Percentiles rank a stretch among this genome's conserved stretches.
phyloP scores from a whole-genome alignment of 2,113 vertebrate species.

The Hippopotamus amphibius region DNA sequence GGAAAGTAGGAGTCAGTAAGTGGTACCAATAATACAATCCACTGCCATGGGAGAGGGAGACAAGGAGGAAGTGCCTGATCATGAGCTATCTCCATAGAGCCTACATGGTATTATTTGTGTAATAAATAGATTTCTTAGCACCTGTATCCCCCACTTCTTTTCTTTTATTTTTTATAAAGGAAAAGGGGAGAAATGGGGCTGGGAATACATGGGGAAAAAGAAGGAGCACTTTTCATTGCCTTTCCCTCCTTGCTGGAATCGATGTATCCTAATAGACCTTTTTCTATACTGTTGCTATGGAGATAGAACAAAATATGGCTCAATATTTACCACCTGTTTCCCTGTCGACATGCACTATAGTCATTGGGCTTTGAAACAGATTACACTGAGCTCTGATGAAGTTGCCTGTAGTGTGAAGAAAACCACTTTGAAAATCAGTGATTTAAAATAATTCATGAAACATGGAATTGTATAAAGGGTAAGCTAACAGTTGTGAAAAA shows the following conservation, averaged over 20 bases:
- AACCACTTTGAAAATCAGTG: background rate
- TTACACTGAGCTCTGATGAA: background rate
- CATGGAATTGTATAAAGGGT: background rate
- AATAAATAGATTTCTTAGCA: background rate
- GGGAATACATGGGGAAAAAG: background rate
- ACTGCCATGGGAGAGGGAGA: background rate
- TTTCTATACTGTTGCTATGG: constrained; percentile 69
- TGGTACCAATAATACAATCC: background rate
- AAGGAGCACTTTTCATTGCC: background rate
- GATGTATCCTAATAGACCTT: constrained; percentile 2
- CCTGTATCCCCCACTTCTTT: background rate
- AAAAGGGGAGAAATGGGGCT: background rate
- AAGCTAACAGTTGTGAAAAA: background rate
- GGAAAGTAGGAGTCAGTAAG: background rate
- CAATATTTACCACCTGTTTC: constrained; percentile 69
- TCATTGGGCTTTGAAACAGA: constrained; percentile 23
- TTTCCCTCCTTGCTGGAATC: constrained; percentile 44
- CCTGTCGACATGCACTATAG: constrained; percentile 36
- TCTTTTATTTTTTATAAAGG: background rate
- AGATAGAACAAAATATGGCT: constrained; percentile 60
- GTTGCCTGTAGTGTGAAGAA: background rate
- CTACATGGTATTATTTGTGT: background rate
- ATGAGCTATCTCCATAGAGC: background rate
- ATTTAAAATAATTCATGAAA: background rate
- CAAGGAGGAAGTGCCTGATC: background rate